phyloP scores from a whole-genome alignment of 2,888 invertebrate genomes.

The Hyposoter dolosus region DNA sequence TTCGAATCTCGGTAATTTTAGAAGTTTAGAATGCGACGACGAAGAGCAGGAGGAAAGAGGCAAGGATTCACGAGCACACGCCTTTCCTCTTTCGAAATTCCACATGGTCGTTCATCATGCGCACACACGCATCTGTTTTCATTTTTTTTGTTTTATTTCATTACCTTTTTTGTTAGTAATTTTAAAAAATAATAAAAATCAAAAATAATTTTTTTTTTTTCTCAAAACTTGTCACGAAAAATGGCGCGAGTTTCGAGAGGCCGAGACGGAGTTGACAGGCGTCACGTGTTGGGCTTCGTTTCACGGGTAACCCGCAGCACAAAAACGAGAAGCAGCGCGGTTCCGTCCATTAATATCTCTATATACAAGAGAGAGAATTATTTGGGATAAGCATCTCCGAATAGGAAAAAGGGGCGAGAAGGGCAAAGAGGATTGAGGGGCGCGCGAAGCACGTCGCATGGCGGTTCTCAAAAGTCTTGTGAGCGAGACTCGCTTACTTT shows the following conservation, averaged over 20 bases:
- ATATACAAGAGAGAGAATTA: not conserved
- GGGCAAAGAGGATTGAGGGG: not conserved
- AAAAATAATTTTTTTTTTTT: not conserved
- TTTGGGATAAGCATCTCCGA: slow-evolving; percentile 16
- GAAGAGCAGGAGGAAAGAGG: not conserved
- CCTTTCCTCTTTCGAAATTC: slow-evolving; percentile 15
- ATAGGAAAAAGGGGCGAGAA: slow-evolving; percentile 4
- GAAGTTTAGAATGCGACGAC: slow-evolving; percentile 51
- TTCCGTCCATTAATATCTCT: slow-evolving; percentile 2
- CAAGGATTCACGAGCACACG: slow-evolving; percentile 28
- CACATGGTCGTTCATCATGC: slow-evolving; percentile 70
- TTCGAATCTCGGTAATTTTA: slow-evolving; percentile 64
- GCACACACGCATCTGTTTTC: slow-evolving; percentile 33
- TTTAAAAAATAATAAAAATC: not conserved
- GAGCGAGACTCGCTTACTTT: not conserved
- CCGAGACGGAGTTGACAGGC: slow-evolving; percentile 71
- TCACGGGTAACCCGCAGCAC: slow-evolving; percentile 6
- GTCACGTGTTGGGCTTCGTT: slow-evolving; percentile 70
- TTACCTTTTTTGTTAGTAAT: not conserved
- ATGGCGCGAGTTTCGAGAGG: slow-evolving; percentile 46
- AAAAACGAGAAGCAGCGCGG: slow-evolving; percentile 46
- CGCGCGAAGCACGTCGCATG: not conserved
- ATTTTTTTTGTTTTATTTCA: slow-evolving; percentile 23
- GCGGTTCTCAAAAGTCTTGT: not conserved
- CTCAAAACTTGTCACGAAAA: not conserved